Conservation (phyloP, 2,888 invertebrate genomes). For the Abrostola tripartita region DNA sequence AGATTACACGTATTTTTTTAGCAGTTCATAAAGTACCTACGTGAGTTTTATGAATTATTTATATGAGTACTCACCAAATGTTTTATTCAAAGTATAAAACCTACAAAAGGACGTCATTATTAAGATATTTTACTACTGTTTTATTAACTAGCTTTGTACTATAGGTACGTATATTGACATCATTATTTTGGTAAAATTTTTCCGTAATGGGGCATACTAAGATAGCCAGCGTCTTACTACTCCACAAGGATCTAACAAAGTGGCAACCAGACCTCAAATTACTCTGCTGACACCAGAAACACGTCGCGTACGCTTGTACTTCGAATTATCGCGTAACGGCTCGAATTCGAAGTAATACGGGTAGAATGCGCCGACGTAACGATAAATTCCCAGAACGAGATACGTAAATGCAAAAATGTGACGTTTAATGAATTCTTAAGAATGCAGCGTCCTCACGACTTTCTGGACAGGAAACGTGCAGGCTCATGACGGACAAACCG, state of each 20-base stretch:
- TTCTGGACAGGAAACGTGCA: slow-evolving; percentile 34
- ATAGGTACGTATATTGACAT: no score
- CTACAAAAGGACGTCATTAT: slow-evolving; percentile 17
- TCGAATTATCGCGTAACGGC: slow-evolving; percentile 11
- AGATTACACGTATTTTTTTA: slow-evolving; percentile 51
- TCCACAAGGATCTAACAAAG: background rate
- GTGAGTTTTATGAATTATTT: slow-evolving; percentile 56
- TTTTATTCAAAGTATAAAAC: slow-evolving; percentile 49
- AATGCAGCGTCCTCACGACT: slow-evolving; percentile 53
- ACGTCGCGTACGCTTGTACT: background rate
- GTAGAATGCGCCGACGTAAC: slow-evolving; percentile 33
- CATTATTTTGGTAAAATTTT: no score
- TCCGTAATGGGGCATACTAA: no score
- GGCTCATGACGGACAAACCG: slow-evolving; percentile 3
- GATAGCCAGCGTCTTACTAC: background rate
- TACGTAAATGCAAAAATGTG: slow-evolving; percentile 44
- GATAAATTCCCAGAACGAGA: slow-evolving; percentile 39
- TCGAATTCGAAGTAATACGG: slow-evolving; percentile 32
- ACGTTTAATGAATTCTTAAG: slow-evolving; percentile 50
- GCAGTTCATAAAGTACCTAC: slow-evolving; percentile 52
- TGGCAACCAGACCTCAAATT: background rate
- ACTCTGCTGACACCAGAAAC: background rate
- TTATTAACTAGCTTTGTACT: slow-evolving; percentile 12
- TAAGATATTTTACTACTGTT: slow-evolving; percentile 25
- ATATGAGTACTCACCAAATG: slow-evolving; percentile 24